Evolutionary conservation across 2,888 invertebrate species (phyloP), one percentile per base, ranked within the genome.

Genomic region (Isotomurus palustris): DNA sequence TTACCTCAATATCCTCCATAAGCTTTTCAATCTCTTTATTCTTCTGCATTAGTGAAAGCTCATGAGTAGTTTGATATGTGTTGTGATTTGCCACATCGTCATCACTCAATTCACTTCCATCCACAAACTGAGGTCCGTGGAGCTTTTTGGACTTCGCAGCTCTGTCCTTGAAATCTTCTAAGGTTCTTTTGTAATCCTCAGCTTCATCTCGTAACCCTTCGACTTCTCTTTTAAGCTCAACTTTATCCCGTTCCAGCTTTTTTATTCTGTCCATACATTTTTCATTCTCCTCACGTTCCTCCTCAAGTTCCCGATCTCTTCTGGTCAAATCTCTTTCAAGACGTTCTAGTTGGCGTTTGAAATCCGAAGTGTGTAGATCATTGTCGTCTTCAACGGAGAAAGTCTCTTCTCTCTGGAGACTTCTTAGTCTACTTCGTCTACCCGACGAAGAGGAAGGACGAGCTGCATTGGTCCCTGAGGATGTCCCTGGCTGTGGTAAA

Each of bases 1-100:
- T 72, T 76, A 87, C 88, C 77, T 88, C 88, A 19, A 88, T 81
- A 73, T 90, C 88, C 41, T 78, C 77, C 12, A 90, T 76, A 19
- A 90, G 75, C 72, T 86, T 84, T 60, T 85, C 83, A 24, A 90
- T 86, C 72, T 90, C 88, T 70, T 82, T 83, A 73, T 88, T 89
- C 74, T 87, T 89, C 65, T 81, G 80, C 28, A 80, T 77, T 1
- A 84, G 72, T 59, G 80, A 78, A 66, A 64, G 53, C 49, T 64
- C 64, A 32, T 36, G 41, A 8, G 6, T 19, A 5, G 21, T 43
- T 4, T 19, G 17, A 24, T 22, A 14, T 10, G 12, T 12, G 27
- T 56, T 36, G 19, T 54, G 50, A 53, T 58, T 58, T 4, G 50
- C 43, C 21, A 52, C 48, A 17, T 55, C 49, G 22, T 54, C 53